Conservation (phyloP, 1,140 invertebrate genomes). For the Asbolus verrucosus region DNA sequence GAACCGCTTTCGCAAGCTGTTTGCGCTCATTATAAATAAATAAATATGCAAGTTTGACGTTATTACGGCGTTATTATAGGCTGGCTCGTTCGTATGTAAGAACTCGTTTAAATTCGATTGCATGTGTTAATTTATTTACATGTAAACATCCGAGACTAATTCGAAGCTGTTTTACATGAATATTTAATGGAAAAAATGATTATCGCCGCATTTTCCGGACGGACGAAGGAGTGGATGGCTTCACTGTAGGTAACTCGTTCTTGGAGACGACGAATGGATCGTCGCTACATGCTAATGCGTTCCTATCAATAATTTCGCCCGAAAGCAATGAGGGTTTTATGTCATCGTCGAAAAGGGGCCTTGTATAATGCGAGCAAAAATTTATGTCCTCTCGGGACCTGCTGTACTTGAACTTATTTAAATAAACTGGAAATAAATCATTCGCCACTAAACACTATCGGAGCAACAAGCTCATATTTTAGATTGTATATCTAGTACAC, state of each 20-base stretch:
- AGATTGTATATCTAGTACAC: constrained; percentile 43
- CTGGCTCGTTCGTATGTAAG: constrained; percentile 1
- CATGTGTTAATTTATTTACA: constrained; percentile 26
- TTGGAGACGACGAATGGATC: too few species aligned
- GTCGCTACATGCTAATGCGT: too few species aligned
- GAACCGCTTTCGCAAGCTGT: too few species aligned
- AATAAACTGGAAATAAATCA: constrained; percentile 40
- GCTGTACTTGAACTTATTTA: constrained; percentile 42
- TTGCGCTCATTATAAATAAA: too few species aligned
- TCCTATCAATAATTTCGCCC: too few species aligned
- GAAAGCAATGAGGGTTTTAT: too few species aligned
- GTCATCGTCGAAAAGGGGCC: too few species aligned
- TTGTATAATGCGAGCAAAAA: constrained; percentile 21
- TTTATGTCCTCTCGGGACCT: constrained; percentile 12
- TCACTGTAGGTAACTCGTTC: not conserved
- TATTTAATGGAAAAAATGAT: constrained; percentile 21
- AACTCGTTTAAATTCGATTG: constrained; percentile 31
- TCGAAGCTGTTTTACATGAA: constrained; percentile 25
- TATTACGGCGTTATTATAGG: too few species aligned
- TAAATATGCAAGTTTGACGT: too few species aligned
- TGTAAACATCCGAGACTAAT: constrained; percentile 37
- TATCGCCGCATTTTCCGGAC: too few species aligned
- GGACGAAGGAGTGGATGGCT: not conserved
- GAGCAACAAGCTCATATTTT: constrained; percentile 42
- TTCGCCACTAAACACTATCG: constrained; percentile 19